Conservation (phyloP, 2,888 invertebrate genomes). For the Lymantria dispar region DNA sequence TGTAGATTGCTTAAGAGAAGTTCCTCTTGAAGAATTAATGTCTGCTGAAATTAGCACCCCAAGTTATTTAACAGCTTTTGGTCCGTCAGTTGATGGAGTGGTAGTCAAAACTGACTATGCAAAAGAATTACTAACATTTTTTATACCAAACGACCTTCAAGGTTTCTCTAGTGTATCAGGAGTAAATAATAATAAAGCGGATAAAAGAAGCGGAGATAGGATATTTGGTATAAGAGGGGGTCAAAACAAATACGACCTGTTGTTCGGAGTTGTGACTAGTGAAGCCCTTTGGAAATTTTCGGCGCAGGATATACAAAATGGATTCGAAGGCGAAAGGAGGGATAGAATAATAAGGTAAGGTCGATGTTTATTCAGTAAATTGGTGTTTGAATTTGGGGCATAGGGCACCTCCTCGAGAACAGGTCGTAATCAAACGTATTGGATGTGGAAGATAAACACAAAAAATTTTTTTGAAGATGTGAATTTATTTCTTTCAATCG, state of each 20-base stretch:
- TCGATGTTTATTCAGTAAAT: conserved; percentile 71
- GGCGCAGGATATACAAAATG: conserved; percentile 91
- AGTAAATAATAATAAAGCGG: conserved; percentile 81
- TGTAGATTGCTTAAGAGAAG: conserved; percentile 91
- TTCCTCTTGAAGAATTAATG: conserved; percentile 88
- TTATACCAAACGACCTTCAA: conserved; percentile 86
- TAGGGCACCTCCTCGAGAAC: conserved; percentile 41
- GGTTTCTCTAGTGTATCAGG: conserved; percentile 84
- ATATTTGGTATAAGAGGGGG: conserved; percentile 81
- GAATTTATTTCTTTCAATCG: neutral
- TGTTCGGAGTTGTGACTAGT: conserved; percentile 95
- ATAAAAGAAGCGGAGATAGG: conserved; percentile 84
- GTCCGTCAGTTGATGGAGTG: conserved; percentile 96
- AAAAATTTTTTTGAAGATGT: conserved; percentile 14
- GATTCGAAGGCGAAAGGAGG: conserved; percentile 93
- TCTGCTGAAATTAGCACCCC: conserved; percentile 90
- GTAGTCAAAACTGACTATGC: conserved; percentile 95
- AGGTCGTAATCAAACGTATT: conserved; percentile 48
- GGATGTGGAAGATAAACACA: conserved; percentile 32
- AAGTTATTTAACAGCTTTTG: conserved; percentile 93
- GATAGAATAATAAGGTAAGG: conserved; percentile 89
- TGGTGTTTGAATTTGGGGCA: conserved; percentile 57
- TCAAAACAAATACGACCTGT: conserved; percentile 89
- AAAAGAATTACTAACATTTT: conserved; percentile 88
- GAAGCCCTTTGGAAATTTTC: conserved; percentile 96